A percentile compares a stretch with the other conserved stretches of the same genome.
Conservation (phyloP, 2,888 invertebrate species). For the Chouioia cunea region DNA sequence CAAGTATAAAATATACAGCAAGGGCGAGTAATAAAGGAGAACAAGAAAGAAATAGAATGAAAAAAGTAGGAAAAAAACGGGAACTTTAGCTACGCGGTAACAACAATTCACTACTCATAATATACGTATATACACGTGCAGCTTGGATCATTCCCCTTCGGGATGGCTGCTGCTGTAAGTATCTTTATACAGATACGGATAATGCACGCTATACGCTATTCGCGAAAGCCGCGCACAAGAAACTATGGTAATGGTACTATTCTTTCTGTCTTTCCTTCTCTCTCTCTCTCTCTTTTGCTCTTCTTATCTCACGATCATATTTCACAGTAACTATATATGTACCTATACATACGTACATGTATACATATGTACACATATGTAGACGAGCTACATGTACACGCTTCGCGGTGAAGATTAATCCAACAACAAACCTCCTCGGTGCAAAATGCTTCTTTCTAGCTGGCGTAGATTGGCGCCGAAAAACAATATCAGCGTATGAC, state of each 20-base stretch:
- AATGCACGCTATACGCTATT: not conserved
- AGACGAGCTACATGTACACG: not conserved
- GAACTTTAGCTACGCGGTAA: constrained; percentile 27
- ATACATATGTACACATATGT: not conserved
- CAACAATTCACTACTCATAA: too few relatives aligned
- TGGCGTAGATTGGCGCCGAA: constrained; percentile 21
- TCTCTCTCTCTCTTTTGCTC: not conserved
- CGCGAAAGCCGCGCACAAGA: not conserved
- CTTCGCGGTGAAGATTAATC: constrained; percentile 30
- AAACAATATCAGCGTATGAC: constrained; percentile 31
- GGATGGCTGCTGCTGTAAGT: not conserved
- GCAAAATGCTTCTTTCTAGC: not conserved
- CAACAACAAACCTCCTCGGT: constrained; percentile 21
- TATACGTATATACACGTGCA: not conserved
- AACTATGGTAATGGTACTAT: constrained; percentile 28
- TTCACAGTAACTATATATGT: constrained; percentile 17
- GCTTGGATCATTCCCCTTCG: not conserved
- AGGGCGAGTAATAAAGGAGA: not conserved
- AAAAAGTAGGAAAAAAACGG: not conserved
- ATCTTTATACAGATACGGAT: constrained; percentile 9
- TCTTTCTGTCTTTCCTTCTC: not conserved
- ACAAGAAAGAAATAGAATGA: constrained; percentile 29
- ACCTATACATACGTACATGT: not conserved
- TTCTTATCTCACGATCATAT: constrained; percentile 22
- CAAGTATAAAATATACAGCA: constrained; percentile 31